Percentiles rank a stretch among this genome's conserved stretches.
phyloP scores from a whole-genome alignment of 2,113 vertebrate genomes.

The Neogale vison region DNA sequence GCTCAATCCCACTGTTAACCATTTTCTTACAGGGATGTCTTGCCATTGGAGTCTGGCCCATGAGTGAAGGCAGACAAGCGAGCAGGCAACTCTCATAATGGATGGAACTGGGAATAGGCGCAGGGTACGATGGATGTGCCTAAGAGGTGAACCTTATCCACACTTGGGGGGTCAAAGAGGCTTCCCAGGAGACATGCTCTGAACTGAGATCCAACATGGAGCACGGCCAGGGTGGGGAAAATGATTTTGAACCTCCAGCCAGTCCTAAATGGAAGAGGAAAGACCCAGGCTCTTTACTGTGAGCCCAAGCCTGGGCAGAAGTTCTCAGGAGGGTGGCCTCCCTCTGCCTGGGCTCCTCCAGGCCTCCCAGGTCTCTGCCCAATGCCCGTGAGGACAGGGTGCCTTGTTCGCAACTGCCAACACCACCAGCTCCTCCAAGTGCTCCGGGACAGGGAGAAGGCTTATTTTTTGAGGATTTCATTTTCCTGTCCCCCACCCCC shows the following conservation, averaged over 20 bases:
- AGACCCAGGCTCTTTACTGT: neutral
- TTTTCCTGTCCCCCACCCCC: slow-evolving; percentile 20
- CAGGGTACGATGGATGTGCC: fast-evolving
- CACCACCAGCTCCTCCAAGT: neutral
- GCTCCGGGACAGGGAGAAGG: neutral
- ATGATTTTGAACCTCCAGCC: neutral
- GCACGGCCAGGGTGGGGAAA: fast-evolving
- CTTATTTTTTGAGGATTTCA: neutral
- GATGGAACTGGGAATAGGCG: neutral
- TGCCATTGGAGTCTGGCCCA: neutral
- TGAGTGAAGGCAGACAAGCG: neutral
- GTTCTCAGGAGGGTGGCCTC: neutral
- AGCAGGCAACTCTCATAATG: neutral
- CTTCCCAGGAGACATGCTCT: neutral
- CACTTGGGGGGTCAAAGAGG: neutral
- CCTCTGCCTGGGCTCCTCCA: neutral
- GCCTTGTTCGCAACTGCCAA: neutral
- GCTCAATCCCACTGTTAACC: neutral
- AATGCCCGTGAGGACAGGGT: neutral
- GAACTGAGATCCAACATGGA: neutral
- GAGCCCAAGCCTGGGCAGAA: neutral
- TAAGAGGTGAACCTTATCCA: neutral
- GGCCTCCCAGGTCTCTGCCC: neutral
- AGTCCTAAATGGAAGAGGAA: neutral
- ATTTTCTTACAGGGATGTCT: neutral